Evolutionary conservation across 2,113 vertebrate genomes (phyloP).

Genomic region (Hippocampus comes): DNA sequence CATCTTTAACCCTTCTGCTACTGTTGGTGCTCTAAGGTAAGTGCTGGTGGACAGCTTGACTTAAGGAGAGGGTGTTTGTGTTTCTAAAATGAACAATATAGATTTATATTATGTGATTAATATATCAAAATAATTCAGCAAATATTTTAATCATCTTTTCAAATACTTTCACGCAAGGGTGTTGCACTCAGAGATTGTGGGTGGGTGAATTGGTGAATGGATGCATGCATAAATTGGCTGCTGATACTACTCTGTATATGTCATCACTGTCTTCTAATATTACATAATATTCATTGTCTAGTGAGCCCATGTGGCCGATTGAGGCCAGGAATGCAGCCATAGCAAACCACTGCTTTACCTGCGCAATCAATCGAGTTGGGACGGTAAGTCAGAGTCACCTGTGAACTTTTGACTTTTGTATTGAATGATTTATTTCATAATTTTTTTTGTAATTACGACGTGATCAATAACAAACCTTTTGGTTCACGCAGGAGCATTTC

Average conservation of each 20-base stretch:
- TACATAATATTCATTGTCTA: constrained; percentile 52
- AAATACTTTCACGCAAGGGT: no score
- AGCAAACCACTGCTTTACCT: constrained; percentile 93
- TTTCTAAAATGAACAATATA: no score
- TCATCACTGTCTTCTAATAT: neutral
- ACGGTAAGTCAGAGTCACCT: constrained; percentile 68
- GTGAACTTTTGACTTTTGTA: neutral
- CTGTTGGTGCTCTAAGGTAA: constrained; percentile 87
- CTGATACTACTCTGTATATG: neutral
- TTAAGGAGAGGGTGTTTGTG: neutral
- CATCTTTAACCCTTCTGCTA: constrained; percentile 96
- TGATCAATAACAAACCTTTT: constrained; percentile 1
- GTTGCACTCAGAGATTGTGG: no score
- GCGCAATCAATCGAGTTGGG: constrained; percentile 93
- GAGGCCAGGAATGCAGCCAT: constrained; percentile 95
- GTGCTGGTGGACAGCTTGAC: neutral
- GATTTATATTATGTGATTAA: no score
- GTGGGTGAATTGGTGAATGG: no score
- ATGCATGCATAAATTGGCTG: no score
- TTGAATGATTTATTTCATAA: neutral
- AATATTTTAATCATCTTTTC: no score
- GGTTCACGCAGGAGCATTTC: constrained; percentile 80
- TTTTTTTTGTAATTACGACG: neutral
- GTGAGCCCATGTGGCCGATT: constrained; percentile 91
- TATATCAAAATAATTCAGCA: no score